phyloP scores from a whole-genome alignment of 2,797 vertebrate genomes.

The Astyanax mexicanus region DNA sequence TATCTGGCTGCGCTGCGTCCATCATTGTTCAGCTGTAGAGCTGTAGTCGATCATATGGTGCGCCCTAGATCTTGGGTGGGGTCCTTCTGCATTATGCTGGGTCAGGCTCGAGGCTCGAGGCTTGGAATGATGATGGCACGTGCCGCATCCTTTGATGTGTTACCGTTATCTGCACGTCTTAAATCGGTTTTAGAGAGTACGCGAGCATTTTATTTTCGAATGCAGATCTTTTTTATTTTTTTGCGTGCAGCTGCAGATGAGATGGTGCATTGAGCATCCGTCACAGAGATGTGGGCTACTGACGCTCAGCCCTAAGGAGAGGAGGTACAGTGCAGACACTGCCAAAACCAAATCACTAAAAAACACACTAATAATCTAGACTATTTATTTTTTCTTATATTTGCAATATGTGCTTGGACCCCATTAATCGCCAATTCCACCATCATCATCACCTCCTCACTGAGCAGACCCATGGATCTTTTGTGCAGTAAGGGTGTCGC shows the following conservation, averaged over 20 bases:
- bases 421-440: too few relatives aligned
- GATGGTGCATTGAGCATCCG: not conserved
- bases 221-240: too few relatives aligned
- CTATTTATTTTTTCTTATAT: too few relatives aligned
- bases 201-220: not conserved
- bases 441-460: constrained; percentile 35
- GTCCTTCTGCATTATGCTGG: constrained; percentile 86
- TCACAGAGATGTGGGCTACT: not conserved
- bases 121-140: too few relatives aligned
- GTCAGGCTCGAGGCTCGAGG: constrained; percentile 53
- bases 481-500: constrained; percentile 78
- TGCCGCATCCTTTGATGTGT: constrained; percentile 67
- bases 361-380: too few relatives aligned
- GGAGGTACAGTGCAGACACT: too few relatives aligned
- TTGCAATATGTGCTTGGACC: too few relatives aligned
- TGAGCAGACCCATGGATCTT: constrained; percentile 58
- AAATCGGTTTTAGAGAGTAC: not conserved
- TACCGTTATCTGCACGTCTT: not conserved
- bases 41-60: constrained; percentile 55
- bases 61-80: constrained; percentile 80
- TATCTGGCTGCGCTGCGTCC: constrained; percentile 15
- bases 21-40: constrained; percentile 51
- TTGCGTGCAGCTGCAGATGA: not conserved
- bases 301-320: not conserved
- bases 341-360: too few relatives aligned